Conservation (phyloP, 2,888 invertebrate genomes). For the Pinctada fucata region DNA sequence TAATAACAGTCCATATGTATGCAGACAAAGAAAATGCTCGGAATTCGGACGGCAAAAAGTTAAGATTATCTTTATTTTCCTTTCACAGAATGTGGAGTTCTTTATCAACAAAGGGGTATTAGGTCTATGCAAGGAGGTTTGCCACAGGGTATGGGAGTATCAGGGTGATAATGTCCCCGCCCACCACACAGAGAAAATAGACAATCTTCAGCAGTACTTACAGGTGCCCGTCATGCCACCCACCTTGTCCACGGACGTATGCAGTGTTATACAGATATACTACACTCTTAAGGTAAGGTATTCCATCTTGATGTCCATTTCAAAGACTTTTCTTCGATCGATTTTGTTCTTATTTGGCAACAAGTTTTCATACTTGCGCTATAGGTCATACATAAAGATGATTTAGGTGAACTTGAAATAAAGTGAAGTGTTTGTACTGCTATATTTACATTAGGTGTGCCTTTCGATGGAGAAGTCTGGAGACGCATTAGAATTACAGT, state of each 20-base stretch:
- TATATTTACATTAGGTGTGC: slow-evolving; percentile 80
- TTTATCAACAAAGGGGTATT: slow-evolving; percentile 86
- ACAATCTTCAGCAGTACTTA: slow-evolving; percentile 76
- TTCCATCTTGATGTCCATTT: background rate
- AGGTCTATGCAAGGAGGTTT: slow-evolving; percentile 84
- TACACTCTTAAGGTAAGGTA: slow-evolving; percentile 84
- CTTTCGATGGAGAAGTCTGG: slow-evolving; percentile 84
- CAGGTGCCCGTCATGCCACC: slow-evolving; percentile 87
- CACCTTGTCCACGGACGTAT: slow-evolving; percentile 82
- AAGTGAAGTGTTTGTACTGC: background rate
- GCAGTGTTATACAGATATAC: slow-evolving; percentile 85
- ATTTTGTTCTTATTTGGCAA: no score
- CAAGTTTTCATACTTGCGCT: no score
- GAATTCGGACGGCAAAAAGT: no score
- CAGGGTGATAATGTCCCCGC: slow-evolving; percentile 83
- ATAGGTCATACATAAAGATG: no score
- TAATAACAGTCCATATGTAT: background rate
- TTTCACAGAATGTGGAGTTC: slow-evolving; percentile 84
- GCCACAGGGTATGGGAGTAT: slow-evolving; percentile 85
- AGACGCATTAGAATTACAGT: slow-evolving; percentile 85
- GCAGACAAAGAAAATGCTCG: no score
- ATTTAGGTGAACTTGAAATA: no score
- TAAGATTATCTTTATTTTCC: no score
- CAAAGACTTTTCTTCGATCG: no score
- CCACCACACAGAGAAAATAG: slow-evolving; percentile 77